These are phyloP conservation scores for Ramphastos sulfuratus DNA, from an alignment of 2,113 vertebrate species.

Conservation along the genomic window DNA sequence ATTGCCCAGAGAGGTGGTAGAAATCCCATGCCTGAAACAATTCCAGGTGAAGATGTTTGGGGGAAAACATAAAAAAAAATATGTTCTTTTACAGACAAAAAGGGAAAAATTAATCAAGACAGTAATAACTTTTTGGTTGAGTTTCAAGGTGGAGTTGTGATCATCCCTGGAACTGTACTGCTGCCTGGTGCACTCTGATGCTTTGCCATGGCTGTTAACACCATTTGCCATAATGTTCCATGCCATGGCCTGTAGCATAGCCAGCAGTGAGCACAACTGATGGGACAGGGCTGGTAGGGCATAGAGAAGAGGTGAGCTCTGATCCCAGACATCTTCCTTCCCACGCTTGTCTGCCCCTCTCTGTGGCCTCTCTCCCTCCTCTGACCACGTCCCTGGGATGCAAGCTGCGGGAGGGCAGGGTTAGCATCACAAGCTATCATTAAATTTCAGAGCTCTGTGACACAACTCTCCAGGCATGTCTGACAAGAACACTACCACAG, in stretches of 20 bases:
- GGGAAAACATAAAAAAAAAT: neutral
- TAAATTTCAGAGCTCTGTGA: neutral
- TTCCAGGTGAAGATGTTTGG: neutral
- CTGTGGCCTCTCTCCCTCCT: accelerated
- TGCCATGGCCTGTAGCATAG: accelerated
- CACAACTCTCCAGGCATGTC: neutral
- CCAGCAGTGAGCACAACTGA: neutral
- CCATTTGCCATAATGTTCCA: accelerated
- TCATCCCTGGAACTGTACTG: neutral
- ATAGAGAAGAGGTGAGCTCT: neutral
- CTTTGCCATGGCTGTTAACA: neutral
- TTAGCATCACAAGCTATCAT: neutral
- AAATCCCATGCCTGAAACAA: neutral
- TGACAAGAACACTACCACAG: accelerated
- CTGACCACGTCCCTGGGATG: neutral
- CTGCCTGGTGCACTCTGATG: neutral
- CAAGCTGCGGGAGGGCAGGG: neutral
- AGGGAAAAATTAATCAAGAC: neutral
- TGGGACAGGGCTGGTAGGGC: too few relatives aligned
- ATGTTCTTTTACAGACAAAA: neutral
- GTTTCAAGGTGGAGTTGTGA: neutral
- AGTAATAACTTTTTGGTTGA: neutral
- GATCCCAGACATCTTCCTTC: neutral
- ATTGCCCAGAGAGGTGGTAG: neutral
- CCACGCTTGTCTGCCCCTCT: accelerated